A percentile compares a stretch with the other conserved stretches of the same genome.
Evolutionary conservation across 2,113 vertebrate genomes (phyloP).

Genomic region (Phrynosoma blainvillii): DNA sequence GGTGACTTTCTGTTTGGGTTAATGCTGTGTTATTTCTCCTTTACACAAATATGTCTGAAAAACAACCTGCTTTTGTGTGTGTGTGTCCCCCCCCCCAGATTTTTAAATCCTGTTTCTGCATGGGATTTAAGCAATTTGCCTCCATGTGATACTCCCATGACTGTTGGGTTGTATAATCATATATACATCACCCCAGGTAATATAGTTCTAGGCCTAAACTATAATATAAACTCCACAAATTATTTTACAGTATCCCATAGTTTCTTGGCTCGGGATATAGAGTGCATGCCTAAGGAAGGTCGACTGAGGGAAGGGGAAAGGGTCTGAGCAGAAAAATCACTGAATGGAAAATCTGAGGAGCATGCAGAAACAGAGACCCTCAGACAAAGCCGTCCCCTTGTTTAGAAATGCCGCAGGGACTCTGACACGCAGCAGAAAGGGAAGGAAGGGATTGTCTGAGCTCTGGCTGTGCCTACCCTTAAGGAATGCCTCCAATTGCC

Average conservation of each 20-base stretch:
- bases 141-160: no score
- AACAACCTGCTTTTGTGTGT: no score
- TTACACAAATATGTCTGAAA: no score
- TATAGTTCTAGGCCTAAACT: not conserved
- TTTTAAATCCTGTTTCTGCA: no score
- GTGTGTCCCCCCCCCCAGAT: no score
- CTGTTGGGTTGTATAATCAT: no score
- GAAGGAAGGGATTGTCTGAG: not conserved
- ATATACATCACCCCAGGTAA: no score
- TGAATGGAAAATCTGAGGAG: not conserved
- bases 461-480: not conserved
- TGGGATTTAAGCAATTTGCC: no score
- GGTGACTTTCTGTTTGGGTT: no score
- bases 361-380: not conserved
- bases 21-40: no score
- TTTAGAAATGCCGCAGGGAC: not conserved
- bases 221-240: not conserved
- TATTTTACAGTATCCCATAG: not conserved
- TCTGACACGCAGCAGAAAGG: not conserved
- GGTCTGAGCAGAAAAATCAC: not conserved
- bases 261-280: not conserved
- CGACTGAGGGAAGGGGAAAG: no score
- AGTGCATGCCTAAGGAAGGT: not conserved
- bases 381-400: not conserved
- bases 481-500: slow-evolving; percentile 25